These are phyloP conservation scores for Agrilus planipennis DNA, from an alignment of 1,140 invertebrate species.

Conservation along the genomic window DNA sequence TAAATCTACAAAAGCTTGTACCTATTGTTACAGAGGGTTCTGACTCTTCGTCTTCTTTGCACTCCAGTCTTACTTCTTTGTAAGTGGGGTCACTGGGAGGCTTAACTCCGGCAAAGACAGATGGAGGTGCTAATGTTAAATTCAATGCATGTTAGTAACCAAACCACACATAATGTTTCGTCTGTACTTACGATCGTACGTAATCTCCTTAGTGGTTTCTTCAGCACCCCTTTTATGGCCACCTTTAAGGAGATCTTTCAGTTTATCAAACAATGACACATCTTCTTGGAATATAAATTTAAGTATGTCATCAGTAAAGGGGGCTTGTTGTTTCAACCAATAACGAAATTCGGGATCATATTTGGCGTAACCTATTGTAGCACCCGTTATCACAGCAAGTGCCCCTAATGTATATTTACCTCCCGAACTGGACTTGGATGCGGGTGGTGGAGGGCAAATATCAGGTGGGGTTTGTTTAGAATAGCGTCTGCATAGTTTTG, in stretches of 20 bases:
- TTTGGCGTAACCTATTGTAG: slow-evolving; percentile 54
- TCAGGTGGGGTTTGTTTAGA: slow-evolving; percentile 10
- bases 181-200: slow-evolving; percentile 18
- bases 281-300: slow-evolving; percentile 57
- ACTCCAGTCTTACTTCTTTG: slow-evolving; percentile 24
- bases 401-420: slow-evolving; percentile 24
- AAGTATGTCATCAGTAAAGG: slow-evolving; percentile 51
- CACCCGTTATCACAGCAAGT: slow-evolving; percentile 40
- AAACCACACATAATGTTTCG: background rate
- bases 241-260: slow-evolving; percentile 13
- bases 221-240: too few species aligned
- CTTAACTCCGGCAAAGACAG: slow-evolving; percentile 23
- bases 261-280: slow-evolving; percentile 37
- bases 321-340: slow-evolving; percentile 50
- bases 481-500: slow-evolving; percentile 9
- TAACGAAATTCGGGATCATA: slow-evolving; percentile 54
- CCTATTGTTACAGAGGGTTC: slow-evolving; percentile 16
- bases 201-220: slow-evolving; percentile 11
- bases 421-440: slow-evolving; percentile 21
- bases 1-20: slow-evolving; percentile 5
- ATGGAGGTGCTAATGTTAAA: slow-evolving; percentile 21
- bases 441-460: slow-evolving; percentile 16
- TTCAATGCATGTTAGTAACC: background rate
- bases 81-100: slow-evolving; percentile 18
- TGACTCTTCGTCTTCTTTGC: slow-evolving; percentile 12